Percentiles rank a stretch among this genome's conserved stretches.
Evolutionary conservation across 2,113 vertebrate species (phyloP).

Genomic region (Nycticorax nycticorax): DNA sequence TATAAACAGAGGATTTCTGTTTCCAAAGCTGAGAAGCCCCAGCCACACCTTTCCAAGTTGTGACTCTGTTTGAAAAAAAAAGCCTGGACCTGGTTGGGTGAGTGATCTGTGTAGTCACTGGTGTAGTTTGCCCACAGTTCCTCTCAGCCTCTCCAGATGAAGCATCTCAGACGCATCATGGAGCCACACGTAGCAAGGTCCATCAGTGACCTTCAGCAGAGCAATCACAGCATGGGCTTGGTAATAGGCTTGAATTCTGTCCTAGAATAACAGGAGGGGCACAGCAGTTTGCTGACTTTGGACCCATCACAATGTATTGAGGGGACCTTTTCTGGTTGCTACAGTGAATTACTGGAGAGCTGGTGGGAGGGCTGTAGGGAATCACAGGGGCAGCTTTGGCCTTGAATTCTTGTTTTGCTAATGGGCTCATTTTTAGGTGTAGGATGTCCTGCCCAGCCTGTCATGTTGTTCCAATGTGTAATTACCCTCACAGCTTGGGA

Average conservation of each 20-base stretch:
- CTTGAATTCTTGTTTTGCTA: background rate
- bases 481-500: background rate
- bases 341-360: background rate
- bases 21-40: background rate
- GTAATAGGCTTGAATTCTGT: background rate
- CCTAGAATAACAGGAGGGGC: background rate
- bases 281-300: background rate
- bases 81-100: background rate
- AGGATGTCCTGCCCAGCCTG: background rate
- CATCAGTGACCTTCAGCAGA: background rate
- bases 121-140: background rate
- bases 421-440: background rate
- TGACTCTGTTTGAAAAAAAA: constrained; percentile 8
- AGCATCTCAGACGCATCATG: background rate
- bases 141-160: background rate
- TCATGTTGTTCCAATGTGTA: background rate
- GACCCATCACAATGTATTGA: background rate
- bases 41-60: background rate
- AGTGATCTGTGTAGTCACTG: accelerated
- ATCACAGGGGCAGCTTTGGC: background rate
- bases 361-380: background rate
- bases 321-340: background rate
- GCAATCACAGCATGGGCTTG: background rate
- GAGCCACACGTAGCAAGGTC: accelerated
- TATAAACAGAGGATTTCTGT: constrained; percentile 21